Percentiles rank a stretch among this genome's conserved stretches.
phyloP scores from a whole-genome alignment of 37 sponge, comb jelly and placozoan species.

The Diacarnus erythraeanus region DNA sequence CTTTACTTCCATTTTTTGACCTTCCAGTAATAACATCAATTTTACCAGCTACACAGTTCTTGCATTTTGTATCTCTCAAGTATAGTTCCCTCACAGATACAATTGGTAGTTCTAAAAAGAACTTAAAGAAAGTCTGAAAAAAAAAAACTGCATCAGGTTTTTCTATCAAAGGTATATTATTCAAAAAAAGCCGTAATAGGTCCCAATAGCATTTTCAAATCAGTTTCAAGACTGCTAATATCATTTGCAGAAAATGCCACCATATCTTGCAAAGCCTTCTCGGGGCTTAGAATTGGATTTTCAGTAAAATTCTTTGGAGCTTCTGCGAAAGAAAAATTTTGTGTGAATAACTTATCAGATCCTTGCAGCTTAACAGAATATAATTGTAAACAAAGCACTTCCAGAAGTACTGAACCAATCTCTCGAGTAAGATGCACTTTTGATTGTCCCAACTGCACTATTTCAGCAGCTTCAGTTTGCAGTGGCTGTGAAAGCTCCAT shows the following conservation, averaged over 20 bases:
- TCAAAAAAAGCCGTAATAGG: background rate
- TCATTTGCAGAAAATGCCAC: background rate
- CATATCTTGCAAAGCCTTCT: background rate
- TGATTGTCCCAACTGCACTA: background rate
- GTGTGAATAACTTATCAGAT: background rate
- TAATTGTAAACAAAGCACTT: background rate
- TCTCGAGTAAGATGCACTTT: background rate
- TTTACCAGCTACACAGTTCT: background rate
- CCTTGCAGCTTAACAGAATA: background rate
- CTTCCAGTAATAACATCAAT: background rate
- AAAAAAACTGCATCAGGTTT: background rate
- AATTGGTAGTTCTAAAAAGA: background rate
- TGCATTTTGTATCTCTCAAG: background rate
- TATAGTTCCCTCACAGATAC: background rate
- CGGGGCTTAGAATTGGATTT: slow-evolving; percentile 2
- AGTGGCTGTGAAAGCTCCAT: no score
- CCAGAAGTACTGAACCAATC: background rate
- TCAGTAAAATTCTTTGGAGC: slow-evolving; percentile 9
- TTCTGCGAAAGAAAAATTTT: background rate
- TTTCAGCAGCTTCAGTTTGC: no score
- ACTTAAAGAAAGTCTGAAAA: background rate
- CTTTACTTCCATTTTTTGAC: background rate
- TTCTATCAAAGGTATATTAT: background rate
- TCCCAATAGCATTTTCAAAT: background rate
- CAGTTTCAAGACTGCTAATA: background rate